Evolutionary conservation across 2,797 vertebrate species (phyloP).

Genomic region (Rousettus madagascariensis): DNA sequence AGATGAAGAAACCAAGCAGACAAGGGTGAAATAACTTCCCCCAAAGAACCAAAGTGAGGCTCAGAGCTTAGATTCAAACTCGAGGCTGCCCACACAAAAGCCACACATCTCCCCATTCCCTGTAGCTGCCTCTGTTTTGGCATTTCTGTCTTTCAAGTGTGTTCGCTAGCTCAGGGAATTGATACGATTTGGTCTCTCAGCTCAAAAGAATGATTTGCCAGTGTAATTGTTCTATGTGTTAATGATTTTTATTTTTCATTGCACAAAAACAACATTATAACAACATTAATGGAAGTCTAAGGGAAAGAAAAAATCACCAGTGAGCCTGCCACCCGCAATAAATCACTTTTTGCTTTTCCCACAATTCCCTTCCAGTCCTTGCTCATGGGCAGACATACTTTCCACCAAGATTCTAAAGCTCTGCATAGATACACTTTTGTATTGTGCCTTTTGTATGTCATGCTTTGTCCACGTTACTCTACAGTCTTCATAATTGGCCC

Average conservation of each 20-base stretch:
- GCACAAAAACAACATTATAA: constrained; percentile 62
- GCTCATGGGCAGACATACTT: not conserved
- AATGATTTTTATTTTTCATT: constrained; percentile 41
- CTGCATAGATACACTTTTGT: not conserved
- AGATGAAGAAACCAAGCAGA: not conserved
- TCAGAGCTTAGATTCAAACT: constrained; percentile 19
- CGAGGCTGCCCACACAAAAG: not conserved
- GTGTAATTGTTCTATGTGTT: constrained; percentile 39
- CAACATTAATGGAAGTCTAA: constrained; percentile 44
- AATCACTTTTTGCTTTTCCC: constrained; percentile 49
- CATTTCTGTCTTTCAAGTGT: not conserved
- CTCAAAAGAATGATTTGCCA: constrained; percentile 41
- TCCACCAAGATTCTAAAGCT: not conserved
- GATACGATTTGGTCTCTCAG: constrained; percentile 41
- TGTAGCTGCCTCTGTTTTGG: not conserved
- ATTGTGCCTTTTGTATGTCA: not conserved
- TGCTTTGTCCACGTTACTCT: not conserved
- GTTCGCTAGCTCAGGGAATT: constrained; percentile 34
- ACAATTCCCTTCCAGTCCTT: not conserved
- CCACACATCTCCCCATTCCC: not conserved
- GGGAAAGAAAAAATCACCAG: constrained; percentile 47
- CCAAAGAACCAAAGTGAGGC: not conserved
- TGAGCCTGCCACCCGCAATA: not conserved
- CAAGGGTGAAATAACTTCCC: not conserved
- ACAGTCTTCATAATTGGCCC: not conserved